Evolutionary conservation across 1,140 invertebrate species (phyloP), one percentile per base, ranked within the genome.

Genomic region (Heliconius hermathena): DNA sequence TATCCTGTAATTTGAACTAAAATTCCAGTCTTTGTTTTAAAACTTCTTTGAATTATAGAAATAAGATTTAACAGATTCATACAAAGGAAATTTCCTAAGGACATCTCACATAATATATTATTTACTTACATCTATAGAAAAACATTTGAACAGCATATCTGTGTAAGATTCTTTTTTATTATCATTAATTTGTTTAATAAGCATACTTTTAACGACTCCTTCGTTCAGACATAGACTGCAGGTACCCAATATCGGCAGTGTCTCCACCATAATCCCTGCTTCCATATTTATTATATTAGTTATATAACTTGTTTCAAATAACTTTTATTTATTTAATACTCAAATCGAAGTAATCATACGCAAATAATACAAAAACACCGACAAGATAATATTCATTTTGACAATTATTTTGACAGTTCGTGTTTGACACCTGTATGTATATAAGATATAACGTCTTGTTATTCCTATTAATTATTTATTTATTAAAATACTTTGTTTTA

Each of bases 171-270:
- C 88, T 4, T 80, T 76, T 41, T 74, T 83, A 75, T 84, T 87
- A 76, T 87, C 84, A 57, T 84, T 82, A 78, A 84, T 84, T 46
- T 89, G 77, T 71, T 82, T 83, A 11, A 87, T 80, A 33, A 94
- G 78, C 91, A 94, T 94, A 91, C 90, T 94, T 80, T 91, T 89
- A 6, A 93, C 91, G 38, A 88, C 82, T 29, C 90, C 90, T 78
- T 91, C 88, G 26, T 87, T 87, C 13, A 92, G 79, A 82, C 92
- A 94, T 76, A 94, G 88, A 83, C 89, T 93, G 76, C 92, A 94
- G 41, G 86, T 84, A 22, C 92, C 92, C 52, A 92, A 76, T 36
- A 92, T 84, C 8, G 92, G 92, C 71, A 94, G 77, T 16, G 85
- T 76, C 78, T 93, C 90, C 36, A 94, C 92, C 84, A 90, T 89